phyloP scores from a whole-genome alignment of 2,888 invertebrate genomes.

The Pyrrhia umbra region DNA sequence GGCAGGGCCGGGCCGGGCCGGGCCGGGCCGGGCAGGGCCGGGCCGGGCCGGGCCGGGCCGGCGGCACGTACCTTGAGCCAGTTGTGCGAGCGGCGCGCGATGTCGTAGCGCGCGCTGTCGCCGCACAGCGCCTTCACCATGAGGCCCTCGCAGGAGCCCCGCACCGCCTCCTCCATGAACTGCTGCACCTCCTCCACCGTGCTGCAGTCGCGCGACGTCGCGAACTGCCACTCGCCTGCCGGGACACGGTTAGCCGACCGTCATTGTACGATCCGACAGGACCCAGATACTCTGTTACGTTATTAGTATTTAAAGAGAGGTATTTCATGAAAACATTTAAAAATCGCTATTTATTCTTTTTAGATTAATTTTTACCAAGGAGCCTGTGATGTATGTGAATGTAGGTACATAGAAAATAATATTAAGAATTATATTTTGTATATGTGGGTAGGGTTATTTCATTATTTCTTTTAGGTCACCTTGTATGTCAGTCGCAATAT shows the following conservation, averaged over 20 bases:
- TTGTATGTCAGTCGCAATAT: too few relatives aligned
- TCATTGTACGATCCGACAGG: too few relatives aligned
- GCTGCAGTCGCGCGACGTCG: slow-evolving; percentile 94
- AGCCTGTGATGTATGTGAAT: too few relatives aligned
- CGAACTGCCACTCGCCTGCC: slow-evolving; percentile 96
- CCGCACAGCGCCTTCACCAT: slow-evolving; percentile 99
- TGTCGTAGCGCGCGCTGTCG: slow-evolving; percentile 97
- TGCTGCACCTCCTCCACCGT: slow-evolving; percentile 97
- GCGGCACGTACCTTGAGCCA: slow-evolving; percentile 93
- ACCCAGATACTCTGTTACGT: too few relatives aligned
- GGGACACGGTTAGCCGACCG: neutral
- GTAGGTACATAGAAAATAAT: too few relatives aligned
- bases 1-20: neutral
- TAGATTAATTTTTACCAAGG: too few relatives aligned
- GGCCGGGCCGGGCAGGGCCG: neutral
- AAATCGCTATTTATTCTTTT: too few relatives aligned
- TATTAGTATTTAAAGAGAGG: too few relatives aligned
- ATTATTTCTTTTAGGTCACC: too few relatives aligned
- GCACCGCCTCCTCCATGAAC: slow-evolving; percentile 97
- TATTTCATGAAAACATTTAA: too few relatives aligned
- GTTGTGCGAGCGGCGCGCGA: slow-evolving; percentile 97
- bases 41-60: neutral
- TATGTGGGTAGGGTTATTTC: too few relatives aligned
- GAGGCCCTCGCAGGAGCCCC: slow-evolving; percentile 98
- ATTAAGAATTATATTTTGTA: too few relatives aligned